Conservation (phyloP, 2,797 vertebrate species). For the Sebastes steindachneri region DNA sequence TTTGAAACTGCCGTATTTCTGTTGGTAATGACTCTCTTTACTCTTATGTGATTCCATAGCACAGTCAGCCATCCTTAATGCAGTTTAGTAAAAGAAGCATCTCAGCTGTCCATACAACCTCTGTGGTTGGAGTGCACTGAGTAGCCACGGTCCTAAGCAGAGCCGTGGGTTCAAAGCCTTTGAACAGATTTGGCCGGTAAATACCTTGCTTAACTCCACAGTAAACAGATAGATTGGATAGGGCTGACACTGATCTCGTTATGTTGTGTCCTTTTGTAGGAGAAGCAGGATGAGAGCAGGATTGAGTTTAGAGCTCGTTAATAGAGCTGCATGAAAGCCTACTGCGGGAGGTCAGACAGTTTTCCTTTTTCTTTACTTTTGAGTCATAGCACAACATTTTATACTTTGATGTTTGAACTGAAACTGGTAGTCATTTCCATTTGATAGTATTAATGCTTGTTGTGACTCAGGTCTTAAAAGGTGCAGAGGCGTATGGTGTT, state of each 20-base stretch:
- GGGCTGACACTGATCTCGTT: slow-evolving; percentile 63
- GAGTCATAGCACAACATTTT: neutral
- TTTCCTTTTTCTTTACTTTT: neutral
- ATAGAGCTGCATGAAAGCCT: slow-evolving; percentile 5
- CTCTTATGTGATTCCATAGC: neutral
- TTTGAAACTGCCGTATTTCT: neutral
- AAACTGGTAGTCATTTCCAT: neutral
- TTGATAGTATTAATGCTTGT: neutral
- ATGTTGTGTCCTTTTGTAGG: slow-evolving; percentile 52
- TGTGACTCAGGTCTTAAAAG: neutral
- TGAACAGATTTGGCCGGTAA: slow-evolving; percentile 66
- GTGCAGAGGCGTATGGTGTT: neutral
- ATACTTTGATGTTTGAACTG: neutral
- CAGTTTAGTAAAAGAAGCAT: neutral
- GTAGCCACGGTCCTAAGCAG: slow-evolving; percentile 1
- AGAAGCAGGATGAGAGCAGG: slow-evolving; percentile 50
- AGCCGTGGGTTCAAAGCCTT: slow-evolving; percentile 51
- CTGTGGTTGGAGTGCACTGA: neutral
- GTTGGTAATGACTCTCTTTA: neutral
- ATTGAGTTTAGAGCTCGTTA: slow-evolving; percentile 51
- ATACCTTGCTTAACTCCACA: slow-evolving; percentile 60
- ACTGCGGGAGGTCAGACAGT: neutral
- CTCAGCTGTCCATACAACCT: neutral
- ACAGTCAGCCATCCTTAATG: neutral
- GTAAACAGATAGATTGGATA: slow-evolving; percentile 66